These are phyloP conservation scores for Rhagonycha fulva DNA, from an alignment of 2,888 invertebrate species.

Conservation along the genomic window DNA sequence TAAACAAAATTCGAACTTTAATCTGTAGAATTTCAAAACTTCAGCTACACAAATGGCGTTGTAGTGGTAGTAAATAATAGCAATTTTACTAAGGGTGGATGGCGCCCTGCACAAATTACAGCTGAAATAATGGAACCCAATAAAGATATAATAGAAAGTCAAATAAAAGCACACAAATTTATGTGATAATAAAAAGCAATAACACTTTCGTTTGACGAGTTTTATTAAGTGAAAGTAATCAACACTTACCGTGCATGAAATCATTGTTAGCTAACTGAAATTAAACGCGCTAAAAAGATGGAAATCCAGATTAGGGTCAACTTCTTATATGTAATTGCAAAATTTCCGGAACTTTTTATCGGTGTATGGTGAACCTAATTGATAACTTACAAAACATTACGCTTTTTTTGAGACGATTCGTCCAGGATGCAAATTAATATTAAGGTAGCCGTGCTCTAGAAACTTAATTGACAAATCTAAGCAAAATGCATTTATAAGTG, in stretches of 20 bases:
- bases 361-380: neutral
- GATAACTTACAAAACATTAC: neutral
- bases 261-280: neutral
- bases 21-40: neutral
- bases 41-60: neutral
- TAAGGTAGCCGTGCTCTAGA: neutral
- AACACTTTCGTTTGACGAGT: neutral
- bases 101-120: neutral
- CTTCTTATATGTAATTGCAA: neutral
- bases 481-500: neutral
- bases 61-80: neutral
- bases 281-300: neutral
- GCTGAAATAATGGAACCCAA: neutral
- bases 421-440: neutral
- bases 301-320: neutral
- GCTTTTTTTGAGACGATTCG: neutral
- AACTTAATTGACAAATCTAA: neutral
- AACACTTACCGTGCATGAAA: neutral
- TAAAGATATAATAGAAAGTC: neutral
- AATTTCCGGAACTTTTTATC: neutral
- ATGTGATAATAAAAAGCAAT: constrained; percentile 2
- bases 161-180: neutral
- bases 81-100: neutral
- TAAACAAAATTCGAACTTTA: neutral
- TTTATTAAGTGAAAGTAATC: constrained; percentile 3